phyloP scores from a whole-genome alignment of 2,888 invertebrate genomes.

The Helicoverpa assulta region DNA sequence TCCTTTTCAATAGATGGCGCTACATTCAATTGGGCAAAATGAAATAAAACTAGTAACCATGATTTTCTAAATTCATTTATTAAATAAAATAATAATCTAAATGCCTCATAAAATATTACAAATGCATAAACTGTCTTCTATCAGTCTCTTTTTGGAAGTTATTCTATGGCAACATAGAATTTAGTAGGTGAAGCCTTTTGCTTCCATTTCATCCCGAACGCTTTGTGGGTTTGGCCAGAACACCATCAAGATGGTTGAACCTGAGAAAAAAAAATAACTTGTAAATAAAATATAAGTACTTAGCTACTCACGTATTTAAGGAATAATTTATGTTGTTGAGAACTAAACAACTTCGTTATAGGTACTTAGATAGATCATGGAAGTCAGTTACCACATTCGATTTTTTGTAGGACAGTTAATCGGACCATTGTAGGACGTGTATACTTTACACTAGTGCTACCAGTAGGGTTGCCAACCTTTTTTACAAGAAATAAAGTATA shows the following conservation, averaged over 20 bases:
- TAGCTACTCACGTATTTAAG: too few relatives aligned
- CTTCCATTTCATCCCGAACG: slow-evolving; percentile 80
- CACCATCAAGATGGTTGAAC: slow-evolving; percentile 79
- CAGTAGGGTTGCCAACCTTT: too few relatives aligned
- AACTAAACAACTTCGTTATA: too few relatives aligned
- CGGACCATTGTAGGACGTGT: too few relatives aligned
- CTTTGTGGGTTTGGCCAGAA: slow-evolving; percentile 85
- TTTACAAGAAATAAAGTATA: too few relatives aligned
- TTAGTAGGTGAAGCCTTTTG: slow-evolving; percentile 80
- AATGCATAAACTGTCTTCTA: slow-evolving; percentile 53
- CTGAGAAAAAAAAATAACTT: slow-evolving; percentile 66
- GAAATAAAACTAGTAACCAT: slow-evolving; percentile 3
- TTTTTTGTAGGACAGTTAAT: too few relatives aligned
- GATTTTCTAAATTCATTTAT: slow-evolving; percentile 1
- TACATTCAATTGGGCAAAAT: neutral
- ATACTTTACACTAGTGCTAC: too few relatives aligned
- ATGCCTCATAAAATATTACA: slow-evolving; percentile 50
- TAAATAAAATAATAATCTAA: slow-evolving; percentile 41
- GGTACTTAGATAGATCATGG: too few relatives aligned
- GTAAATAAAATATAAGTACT: too few relatives aligned
- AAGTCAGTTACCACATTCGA: too few relatives aligned
- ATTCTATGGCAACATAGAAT: slow-evolving; percentile 51
- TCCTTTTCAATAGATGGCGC: slow-evolving; percentile 21
- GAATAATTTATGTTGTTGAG: too few relatives aligned
- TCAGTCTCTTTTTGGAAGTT: slow-evolving; percentile 62